Evolutionary conservation across 53 echinoderm and acorn worm genomes (phyloP).

Genomic region (Luidia sarsii): DNA sequence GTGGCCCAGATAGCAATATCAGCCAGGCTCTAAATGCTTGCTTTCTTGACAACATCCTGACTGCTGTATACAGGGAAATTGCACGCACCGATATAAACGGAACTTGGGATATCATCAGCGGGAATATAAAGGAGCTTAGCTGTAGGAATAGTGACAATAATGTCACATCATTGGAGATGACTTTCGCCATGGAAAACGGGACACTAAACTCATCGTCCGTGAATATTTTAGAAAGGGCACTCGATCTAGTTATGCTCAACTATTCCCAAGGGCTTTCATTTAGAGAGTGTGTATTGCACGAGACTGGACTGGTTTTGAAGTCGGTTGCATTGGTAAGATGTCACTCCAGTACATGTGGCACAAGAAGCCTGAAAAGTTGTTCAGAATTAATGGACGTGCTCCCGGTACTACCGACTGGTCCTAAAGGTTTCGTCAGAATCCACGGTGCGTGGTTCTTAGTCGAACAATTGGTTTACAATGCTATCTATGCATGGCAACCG

Average conservation of each 20-base stretch:
- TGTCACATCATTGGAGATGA: slow-evolving; percentile 6
- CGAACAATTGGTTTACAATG: background rate
- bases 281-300: background rate
- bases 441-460: slow-evolving; percentile 6
- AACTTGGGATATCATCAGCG: too few species aligned
- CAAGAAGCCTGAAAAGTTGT: background rate
- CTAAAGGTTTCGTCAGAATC: background rate
- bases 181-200: background rate
- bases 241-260: background rate
- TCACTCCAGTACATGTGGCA: background rate
- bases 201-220: background rate
- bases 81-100: too few species aligned
- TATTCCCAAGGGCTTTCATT: background rate
- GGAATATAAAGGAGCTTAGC: too few species aligned
- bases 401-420: too few species aligned
- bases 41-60: too few species aligned
- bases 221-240: background rate
- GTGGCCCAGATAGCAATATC: background rate
- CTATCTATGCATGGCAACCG: too few species aligned
- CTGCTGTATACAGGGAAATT: too few species aligned
- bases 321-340: background rate
- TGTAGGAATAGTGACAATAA: slow-evolving; percentile 6
- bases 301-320: background rate
- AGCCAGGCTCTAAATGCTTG: too few species aligned
- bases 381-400: too few species aligned